Percentiles rank a stretch among this genome's conserved stretches.
These are phyloP conservation scores for Antennarius maculatus DNA, from an alignment of 2,797 vertebrate genomes.

Conservation along the genomic window DNA sequence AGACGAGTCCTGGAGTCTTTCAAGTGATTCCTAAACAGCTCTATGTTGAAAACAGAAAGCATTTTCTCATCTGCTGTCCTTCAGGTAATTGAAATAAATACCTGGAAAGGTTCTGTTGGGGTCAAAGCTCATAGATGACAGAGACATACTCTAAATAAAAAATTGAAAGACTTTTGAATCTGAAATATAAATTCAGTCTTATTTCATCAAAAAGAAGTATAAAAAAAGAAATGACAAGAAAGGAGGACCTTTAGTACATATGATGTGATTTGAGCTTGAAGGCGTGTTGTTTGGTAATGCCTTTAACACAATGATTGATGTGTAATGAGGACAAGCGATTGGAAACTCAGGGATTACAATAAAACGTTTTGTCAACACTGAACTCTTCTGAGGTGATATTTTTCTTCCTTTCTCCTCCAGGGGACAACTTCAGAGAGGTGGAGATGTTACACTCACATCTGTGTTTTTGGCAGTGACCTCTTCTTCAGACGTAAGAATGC, in stretches of 20 bases:
- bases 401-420: constrained; percentile 11
- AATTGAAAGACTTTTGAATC: too few species aligned
- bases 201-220: not conserved
- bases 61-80: not conserved
- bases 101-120: too few species aligned
- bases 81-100: too few species aligned
- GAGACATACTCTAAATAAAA: too few species aligned
- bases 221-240: not conserved
- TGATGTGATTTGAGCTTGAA: constrained; percentile 31
- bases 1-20: not conserved
- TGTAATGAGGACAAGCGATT: constrained; percentile 23
- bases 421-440: constrained; percentile 1
- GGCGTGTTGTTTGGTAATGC: constrained; percentile 51
- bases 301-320: constrained; percentile 45
- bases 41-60: constrained; percentile 31
- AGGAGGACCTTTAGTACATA: constrained; percentile 8
- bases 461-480: too few species aligned
- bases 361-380: constrained; percentile 18
- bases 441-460: not conserved
- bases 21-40: constrained; percentile 12
- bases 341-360: constrained; percentile 36
- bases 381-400: constrained; percentile 17
- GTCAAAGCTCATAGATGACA: too few species aligned
- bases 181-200: too few species aligned
- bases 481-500: not conserved